phyloP scores from a whole-genome alignment of 2,888 invertebrate genomes.

The Volucella bombylans region DNA sequence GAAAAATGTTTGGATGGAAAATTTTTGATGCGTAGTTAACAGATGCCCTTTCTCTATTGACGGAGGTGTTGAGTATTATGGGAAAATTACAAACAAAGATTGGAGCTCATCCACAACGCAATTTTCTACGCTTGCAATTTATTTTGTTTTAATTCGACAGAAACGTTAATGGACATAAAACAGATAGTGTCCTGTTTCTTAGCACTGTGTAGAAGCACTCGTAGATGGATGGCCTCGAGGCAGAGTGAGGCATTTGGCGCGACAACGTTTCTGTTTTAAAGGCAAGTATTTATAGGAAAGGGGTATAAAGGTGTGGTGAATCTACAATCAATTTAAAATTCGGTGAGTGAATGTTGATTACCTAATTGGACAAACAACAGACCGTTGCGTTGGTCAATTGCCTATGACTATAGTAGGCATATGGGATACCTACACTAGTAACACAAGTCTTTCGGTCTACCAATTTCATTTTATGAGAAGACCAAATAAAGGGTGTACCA shows the following conservation, averaged over 20 bases:
- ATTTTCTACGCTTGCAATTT: neutral
- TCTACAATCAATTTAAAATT: slow-evolving; percentile 8
- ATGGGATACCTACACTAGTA: neutral
- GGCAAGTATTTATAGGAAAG: neutral
- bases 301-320: neutral
- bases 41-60: slow-evolving; percentile 11
- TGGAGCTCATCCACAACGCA: neutral
- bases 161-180: slow-evolving; percentile 6
- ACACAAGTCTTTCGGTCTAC: too few relatives aligned
- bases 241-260: slow-evolving; percentile 3
- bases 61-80: neutral
- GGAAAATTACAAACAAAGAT: neutral
- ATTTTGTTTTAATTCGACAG: slow-evolving; percentile 1
- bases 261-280: slow-evolving; percentile 27
- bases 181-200: neutral
- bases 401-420: neutral
- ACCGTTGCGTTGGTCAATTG: neutral
- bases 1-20: neutral
- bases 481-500: slow-evolving; percentile 20
- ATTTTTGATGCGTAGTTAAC: slow-evolving; percentile 31
- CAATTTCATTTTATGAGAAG: neutral
- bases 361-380: slow-evolving; percentile 31
- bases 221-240: neutral
- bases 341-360: slow-evolving; percentile 56
- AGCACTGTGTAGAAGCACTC: neutral